phyloP scores from a whole-genome alignment of 1,140 invertebrate species.

The Meloidogyne exigua region DNA sequence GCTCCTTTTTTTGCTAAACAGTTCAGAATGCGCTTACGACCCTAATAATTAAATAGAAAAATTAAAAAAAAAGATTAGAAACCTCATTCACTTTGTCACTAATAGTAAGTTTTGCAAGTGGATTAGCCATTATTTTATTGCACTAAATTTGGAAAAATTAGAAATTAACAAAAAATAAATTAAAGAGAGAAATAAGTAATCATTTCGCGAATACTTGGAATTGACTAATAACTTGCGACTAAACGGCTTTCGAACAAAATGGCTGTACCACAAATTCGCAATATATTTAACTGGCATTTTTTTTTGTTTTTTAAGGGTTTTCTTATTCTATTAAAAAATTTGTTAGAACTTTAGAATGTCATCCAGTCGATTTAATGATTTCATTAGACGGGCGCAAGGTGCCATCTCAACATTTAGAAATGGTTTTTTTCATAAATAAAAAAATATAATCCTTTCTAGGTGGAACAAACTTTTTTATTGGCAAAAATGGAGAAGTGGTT shows the following conservation, averaged over 20 bases:
- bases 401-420: slow-evolving; percentile 55
- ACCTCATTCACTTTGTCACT: slow-evolving; percentile 4
- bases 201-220: too few relatives aligned
- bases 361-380: slow-evolving; percentile 48
- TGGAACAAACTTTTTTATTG: slow-evolving; percentile 52
- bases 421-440: slow-evolving; percentile 27
- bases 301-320: too few relatives aligned
- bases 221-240: neutral
- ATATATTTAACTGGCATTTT: too few relatives aligned
- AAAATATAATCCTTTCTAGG: slow-evolving; percentile 44
- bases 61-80: neutral
- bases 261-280: too few relatives aligned
- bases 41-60: neutral
- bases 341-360: neutral
- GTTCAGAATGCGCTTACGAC: slow-evolving; percentile 5
- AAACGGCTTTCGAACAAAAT: too few relatives aligned
- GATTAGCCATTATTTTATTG: neutral
- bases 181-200: neutral
- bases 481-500: slow-evolving; percentile 60
- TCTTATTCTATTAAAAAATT: neutral
- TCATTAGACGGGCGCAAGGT: slow-evolving; percentile 61
- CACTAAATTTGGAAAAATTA: neutral
- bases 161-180: too few relatives aligned
- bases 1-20: slow-evolving; percentile 9
- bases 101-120: neutral